Evolutionary conservation across 2,888 invertebrate genomes (phyloP).

Genomic region (Volucella zonaria): DNA sequence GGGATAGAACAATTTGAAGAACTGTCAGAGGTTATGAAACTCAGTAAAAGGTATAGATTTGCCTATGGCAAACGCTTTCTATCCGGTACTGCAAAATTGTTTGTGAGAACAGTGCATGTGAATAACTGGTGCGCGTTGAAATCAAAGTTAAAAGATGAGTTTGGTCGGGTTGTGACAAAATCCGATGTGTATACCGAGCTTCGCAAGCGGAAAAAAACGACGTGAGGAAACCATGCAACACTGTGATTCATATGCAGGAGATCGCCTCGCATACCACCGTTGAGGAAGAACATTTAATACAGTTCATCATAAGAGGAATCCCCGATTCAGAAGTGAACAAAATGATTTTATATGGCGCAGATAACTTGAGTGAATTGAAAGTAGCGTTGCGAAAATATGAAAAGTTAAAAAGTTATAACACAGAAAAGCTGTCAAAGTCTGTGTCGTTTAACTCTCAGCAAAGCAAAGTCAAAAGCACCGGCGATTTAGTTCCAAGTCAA

Average conservation of each 20-base stretch:
- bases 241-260: neutral
- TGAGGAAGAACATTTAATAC: too few species aligned
- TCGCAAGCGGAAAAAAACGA: too few species aligned
- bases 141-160: neutral
- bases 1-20: conserved; percentile 8
- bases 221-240: too few species aligned
- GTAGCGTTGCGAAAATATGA: neutral
- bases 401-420: neutral
- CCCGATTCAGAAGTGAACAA: neutral
- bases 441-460: neutral
- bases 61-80: neutral
- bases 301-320: neutral
- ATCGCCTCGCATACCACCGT: neutral
- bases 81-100: too few species aligned
- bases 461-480: neutral
- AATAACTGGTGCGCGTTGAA: conserved; percentile 14
- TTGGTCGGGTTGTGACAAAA: neutral
- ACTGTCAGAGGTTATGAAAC: too few species aligned
- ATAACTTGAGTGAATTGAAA: neutral
- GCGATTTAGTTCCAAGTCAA: neutral
- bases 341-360: neutral
- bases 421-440: neutral
- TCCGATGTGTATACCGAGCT: neutral
- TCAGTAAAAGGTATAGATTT: neutral
- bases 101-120: too few species aligned